A percentile compares a stretch with the other conserved stretches of the same genome.
phyloP scores from a whole-genome alignment of 2,113 vertebrate genomes.

The Paramormyrops kingsleyae region DNA sequence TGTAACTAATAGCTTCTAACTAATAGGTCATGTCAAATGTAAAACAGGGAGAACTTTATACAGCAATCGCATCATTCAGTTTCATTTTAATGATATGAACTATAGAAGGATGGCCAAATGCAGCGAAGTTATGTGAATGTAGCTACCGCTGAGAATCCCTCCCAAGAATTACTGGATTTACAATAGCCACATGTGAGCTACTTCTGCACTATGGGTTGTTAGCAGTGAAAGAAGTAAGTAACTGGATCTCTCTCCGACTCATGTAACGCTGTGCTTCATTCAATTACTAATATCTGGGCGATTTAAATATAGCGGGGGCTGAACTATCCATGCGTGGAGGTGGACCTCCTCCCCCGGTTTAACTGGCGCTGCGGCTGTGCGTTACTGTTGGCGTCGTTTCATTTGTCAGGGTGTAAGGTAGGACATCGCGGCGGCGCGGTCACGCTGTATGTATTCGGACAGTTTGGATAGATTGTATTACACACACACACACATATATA shows the following conservation, averaged over 20 bases:
- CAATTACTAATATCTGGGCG: constrained; percentile 32
- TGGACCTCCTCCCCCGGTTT: constrained; percentile 34
- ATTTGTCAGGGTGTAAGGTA: constrained; percentile 38
- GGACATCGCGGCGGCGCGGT: neutral
- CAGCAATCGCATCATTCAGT: neutral
- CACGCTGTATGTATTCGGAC: neutral
- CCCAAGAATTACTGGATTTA: neutral
- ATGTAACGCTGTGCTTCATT: neutral
- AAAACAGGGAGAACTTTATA: neutral
- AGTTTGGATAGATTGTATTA: neutral
- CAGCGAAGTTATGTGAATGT: neutral
- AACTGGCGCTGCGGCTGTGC: constrained; percentile 48
- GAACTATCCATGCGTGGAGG: constrained; percentile 37
- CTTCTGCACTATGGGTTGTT: constrained; percentile 33
- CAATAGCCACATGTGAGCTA: constrained; percentile 23
- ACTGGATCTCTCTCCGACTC: constrained; percentile 24
- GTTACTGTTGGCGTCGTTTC: constrained; percentile 24
- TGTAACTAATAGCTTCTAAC: neutral
- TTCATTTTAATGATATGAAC: neutral
- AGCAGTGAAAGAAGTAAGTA: constrained; percentile 38
- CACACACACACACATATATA: neutral
- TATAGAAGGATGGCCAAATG: constrained; percentile 33
- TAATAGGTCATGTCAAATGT: neutral
- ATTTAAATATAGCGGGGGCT: constrained; percentile 42
- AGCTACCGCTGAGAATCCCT: neutral